These are phyloP conservation scores for Spinus olivaceus DNA, from an alignment of 2,797 vertebrate genomes.

Conservation along the genomic window DNA sequence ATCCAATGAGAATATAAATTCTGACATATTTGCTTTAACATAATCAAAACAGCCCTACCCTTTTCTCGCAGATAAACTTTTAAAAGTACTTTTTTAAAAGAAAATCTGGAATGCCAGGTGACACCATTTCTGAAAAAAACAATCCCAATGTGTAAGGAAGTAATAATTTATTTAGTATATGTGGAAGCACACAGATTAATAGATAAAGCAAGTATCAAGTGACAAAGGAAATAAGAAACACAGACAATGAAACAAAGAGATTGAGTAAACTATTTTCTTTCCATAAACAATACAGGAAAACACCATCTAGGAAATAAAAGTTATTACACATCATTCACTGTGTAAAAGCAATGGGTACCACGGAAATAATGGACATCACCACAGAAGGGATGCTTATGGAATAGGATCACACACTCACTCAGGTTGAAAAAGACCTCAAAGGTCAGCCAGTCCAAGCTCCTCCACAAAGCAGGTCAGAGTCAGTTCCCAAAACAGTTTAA, in stretches of 20 bases:
- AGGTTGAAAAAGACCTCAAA: neutral
- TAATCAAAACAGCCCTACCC: neutral
- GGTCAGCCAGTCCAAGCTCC: neutral
- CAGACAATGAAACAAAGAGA: neutral
- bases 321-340: neutral
- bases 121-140: neutral
- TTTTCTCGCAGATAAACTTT: neutral
- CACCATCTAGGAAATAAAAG: neutral
- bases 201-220: neutral
- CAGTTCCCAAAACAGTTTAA: neutral
- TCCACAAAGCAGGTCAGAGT: neutral
- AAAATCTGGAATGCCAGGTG: neutral
- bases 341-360: neutral
- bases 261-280: neutral
- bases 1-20: neutral
- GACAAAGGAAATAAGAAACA: neutral
- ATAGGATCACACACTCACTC: neutral
- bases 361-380: neutral
- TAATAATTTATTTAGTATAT: neutral
- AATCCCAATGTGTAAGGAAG: neutral
- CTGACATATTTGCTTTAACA: neutral
- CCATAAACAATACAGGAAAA: neutral
- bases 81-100: neutral
- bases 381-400: neutral
- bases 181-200: neutral